Conservation (phyloP, 2,888 invertebrate species). For the Pristionchus mayeri region DNA sequence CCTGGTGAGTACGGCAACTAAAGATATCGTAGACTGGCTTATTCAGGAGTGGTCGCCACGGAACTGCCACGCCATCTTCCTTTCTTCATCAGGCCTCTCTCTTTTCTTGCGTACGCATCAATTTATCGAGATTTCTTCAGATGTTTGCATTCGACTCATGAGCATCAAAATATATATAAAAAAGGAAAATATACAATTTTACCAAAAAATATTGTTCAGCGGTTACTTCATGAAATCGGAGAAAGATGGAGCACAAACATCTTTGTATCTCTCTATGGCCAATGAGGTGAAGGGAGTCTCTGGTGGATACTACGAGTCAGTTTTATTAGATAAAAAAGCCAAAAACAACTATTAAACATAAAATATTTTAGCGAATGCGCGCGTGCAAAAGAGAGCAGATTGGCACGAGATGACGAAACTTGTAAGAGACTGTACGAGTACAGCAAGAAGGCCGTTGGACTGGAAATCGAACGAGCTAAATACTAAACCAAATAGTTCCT, state of each 20-base stretch:
- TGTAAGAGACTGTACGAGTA: constrained; percentile 73
- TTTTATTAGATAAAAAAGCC: too few relatives aligned
- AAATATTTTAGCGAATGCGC: constrained; percentile 14
- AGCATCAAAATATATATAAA: too few relatives aligned
- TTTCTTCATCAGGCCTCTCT: neutral
- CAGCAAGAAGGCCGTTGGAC: constrained; percentile 57
- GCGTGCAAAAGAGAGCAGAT: constrained; percentile 54
- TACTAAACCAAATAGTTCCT: too few relatives aligned
- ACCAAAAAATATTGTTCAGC: neutral
- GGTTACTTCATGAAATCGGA: constrained; percentile 81
- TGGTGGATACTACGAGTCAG: constrained; percentile 83
- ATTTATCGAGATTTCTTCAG: too few relatives aligned
- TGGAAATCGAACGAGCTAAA: neutral
- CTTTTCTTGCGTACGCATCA: too few relatives aligned
- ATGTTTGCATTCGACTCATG: too few relatives aligned
- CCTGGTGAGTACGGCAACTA: constrained; percentile 78
- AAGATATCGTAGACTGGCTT: neutral
- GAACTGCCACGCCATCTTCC: constrained; percentile 9
- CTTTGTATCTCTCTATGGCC: constrained; percentile 86
- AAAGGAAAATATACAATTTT: too few relatives aligned
- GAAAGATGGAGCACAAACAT: constrained; percentile 86
- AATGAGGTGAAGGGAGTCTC: constrained; percentile 84
- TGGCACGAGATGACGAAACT: constrained; percentile 66
- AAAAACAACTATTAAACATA: too few relatives aligned
- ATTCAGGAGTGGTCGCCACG: constrained; percentile 78